Evolutionary conservation across 2,888 invertebrate species (phyloP), one percentile per base, ranked within the genome.

Genomic region (Lomographa bimaculata): DNA sequence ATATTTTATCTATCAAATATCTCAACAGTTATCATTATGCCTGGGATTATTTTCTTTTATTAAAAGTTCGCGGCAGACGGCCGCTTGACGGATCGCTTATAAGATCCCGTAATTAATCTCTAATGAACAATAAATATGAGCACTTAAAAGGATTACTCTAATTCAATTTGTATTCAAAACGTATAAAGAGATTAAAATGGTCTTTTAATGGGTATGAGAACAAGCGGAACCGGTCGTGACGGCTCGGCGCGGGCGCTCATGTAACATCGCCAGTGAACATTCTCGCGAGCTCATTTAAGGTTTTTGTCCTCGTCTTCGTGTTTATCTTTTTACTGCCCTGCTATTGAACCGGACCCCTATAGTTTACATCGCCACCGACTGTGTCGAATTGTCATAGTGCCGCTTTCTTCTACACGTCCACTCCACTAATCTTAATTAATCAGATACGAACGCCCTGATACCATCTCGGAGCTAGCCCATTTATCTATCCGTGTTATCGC

Each of bases 251-350:
- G 57, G 53, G 57, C 64, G 52, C 59, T 65, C 74, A 62, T 76
- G 71, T 77, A 71, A 71, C 73, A 76, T 74, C 68, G 66, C 57
- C 68, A 57, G 65, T 63, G 70, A 69, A 75, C 71, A 79, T 77
- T 76, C 75, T 71, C 74, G 70, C 71, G 63, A 65, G 70, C 72
- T 74, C 72, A 75, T 77, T 78, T 71, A 69, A 69, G 65, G 69
- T 73, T 79, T 81, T 80, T 79, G 73, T 75, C 69, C 70, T 64
- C 69, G 63, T 50, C 65, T 18, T 66, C 66, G 62, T 75, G 71
- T 74, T 78, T 77, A 72, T 78, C 74, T 77, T 75, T 78, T 79
- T 79, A 71, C 63, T 57, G 57, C 48, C 50, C 61, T 61, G 70
- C 65, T 72, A 70, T 74, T 71, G 69, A 73, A 70, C 69, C 63